Conservation (phyloP, 2,888 invertebrate genomes). For the Troides helena region DNA sequence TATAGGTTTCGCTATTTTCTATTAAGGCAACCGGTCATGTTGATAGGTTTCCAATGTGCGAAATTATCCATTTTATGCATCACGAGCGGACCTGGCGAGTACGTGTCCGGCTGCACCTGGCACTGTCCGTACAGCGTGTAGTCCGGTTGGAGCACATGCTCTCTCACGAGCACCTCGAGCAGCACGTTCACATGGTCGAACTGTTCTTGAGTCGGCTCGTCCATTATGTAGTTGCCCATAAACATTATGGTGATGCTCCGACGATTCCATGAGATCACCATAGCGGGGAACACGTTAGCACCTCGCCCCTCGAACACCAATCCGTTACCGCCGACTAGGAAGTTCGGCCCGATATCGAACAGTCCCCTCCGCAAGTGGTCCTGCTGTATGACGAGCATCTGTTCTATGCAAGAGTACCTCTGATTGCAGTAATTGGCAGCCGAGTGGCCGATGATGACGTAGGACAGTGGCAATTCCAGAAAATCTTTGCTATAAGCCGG, state of each 20-base stretch:
- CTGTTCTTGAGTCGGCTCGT: slow-evolving; percentile 45
- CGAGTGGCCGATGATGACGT: slow-evolving; percentile 62
- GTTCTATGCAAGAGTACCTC: slow-evolving; percentile 51
- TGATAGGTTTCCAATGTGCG: slow-evolving; percentile 51
- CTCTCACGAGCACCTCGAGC: slow-evolving; percentile 47
- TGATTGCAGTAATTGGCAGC: slow-evolving; percentile 48
- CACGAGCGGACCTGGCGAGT: slow-evolving; percentile 54
- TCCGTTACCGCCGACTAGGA: slow-evolving; percentile 60
- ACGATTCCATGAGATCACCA: slow-evolving; percentile 53
- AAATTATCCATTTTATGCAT: slow-evolving; percentile 46
- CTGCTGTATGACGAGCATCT: slow-evolving; percentile 51
- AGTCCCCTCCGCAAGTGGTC: slow-evolving; percentile 49
- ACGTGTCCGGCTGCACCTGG: slow-evolving; percentile 48
- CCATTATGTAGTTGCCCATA: slow-evolving; percentile 55
- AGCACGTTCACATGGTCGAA: slow-evolving; percentile 53
- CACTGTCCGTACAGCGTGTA: slow-evolving; percentile 57
- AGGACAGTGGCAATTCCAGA: slow-evolving; percentile 50
- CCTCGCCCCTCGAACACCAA: slow-evolving; percentile 66
- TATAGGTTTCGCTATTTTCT: neutral
- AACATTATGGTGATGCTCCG: slow-evolving; percentile 61
- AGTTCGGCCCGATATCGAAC: slow-evolving; percentile 65
- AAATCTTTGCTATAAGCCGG: slow-evolving; percentile 46
- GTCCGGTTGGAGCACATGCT: slow-evolving; percentile 45
- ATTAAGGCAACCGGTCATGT: slow-evolving; percentile 42
- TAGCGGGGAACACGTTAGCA: slow-evolving; percentile 56